Evolutionary conservation across 2,113 vertebrate genomes (phyloP).

Genomic region (Pandion haliaetus): DNA sequence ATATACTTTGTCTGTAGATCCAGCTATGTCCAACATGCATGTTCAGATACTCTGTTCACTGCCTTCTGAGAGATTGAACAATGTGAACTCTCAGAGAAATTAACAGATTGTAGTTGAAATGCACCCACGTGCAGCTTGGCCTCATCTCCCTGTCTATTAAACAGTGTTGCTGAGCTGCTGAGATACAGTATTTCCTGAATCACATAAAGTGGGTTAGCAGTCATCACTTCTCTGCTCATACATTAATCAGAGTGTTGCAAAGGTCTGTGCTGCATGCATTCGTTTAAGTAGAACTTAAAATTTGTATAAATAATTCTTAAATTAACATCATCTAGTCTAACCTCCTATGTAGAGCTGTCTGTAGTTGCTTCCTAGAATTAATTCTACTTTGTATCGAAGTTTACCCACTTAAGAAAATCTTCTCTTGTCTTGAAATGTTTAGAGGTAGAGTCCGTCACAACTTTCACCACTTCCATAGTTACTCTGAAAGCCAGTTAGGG

Average conservation of each 20-base stretch:
- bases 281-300: not conserved
- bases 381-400: not conserved
- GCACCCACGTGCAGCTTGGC: not conserved
- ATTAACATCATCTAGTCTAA: not conserved
- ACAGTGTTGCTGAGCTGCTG: not conserved
- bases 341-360: not conserved
- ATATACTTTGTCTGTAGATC: slow-evolving; percentile 12
- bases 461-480: not conserved
- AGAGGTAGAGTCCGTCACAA: not conserved
- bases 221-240: not conserved
- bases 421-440: not conserved
- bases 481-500: not conserved
- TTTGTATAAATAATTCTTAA: not conserved
- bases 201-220: not conserved
- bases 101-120: not conserved
- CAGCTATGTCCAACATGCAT: not conserved
- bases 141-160: not conserved
- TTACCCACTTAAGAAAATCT: not conserved
- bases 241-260: not conserved
- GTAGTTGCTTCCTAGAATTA: not conserved
- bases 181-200: not conserved
- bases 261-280: not conserved
- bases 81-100: not conserved
- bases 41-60: not conserved
- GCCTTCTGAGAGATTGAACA: not conserved